These are phyloP conservation scores for Thysanoteuthis rhombus DNA, from an alignment of 2,888 invertebrate genomes.

Conservation along the genomic window DNA sequence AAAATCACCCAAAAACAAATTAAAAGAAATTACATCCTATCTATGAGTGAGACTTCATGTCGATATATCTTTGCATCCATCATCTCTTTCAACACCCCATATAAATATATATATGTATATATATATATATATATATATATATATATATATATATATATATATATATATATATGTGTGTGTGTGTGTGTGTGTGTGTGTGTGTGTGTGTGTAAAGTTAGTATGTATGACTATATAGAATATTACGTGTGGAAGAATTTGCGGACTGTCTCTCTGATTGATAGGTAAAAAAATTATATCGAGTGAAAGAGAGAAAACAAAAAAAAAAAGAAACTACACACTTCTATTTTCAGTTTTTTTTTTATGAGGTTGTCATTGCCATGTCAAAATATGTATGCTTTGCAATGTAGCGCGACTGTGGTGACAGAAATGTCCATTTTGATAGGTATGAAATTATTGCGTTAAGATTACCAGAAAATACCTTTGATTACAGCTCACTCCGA, in stretches of 20 bases:
- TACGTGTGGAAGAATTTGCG: no score
- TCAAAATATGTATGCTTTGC: not conserved
- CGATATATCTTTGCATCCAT: not conserved
- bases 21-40: not conserved
- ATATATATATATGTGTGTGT: not conserved
- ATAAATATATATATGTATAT: not conserved
- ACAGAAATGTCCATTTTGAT: slow-evolving; percentile 12
- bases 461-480: slow-evolving; percentile 12
- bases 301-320: not conserved
- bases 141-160: not conserved
- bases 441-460: not conserved
- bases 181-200: not conserved
- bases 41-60: not conserved
- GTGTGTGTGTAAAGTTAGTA: not conserved
- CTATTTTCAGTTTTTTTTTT: not conserved
- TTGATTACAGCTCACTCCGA: slow-evolving; percentile 12
- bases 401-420: not conserved
- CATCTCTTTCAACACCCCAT: not conserved
- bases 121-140: not conserved
- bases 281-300: no score
- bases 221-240: no score
- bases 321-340: not conserved
- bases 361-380: not conserved
- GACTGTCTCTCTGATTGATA: no score
- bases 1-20: not conserved